These are phyloP conservation scores for Meganola albula DNA, from an alignment of 2,888 invertebrate species.

Conservation along the genomic window DNA sequence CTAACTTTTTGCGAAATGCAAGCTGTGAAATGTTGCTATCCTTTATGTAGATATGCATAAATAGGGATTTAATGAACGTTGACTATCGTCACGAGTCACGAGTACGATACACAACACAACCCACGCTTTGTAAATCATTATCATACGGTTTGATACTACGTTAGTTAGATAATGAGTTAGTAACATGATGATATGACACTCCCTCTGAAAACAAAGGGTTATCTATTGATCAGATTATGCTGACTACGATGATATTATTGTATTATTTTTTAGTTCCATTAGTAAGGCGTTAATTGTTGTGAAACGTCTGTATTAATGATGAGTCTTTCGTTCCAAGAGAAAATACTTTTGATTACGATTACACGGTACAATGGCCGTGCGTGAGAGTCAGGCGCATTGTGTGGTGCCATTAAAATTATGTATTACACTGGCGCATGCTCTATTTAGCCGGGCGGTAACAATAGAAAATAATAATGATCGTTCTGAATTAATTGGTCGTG, in stretches of 20 bases:
- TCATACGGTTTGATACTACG: no score
- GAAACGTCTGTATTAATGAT: constrained; percentile 49
- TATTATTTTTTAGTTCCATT: constrained; percentile 22
- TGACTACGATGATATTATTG: no score
- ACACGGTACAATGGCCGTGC: constrained; percentile 59
- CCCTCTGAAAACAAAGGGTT: constrained; percentile 16
- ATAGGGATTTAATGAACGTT: no score
- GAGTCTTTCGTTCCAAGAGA: constrained; percentile 52
- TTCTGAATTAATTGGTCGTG: constrained; percentile 61
- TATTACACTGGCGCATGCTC: constrained; percentile 64
- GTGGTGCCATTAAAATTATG: constrained; percentile 62
- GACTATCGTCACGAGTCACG: no score
- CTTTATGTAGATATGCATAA: no score
- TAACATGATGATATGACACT: no score
- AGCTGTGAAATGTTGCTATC: no score
- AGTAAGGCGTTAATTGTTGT: constrained; percentile 44
- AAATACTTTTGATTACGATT: constrained; percentile 64
- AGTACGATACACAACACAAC: no score
- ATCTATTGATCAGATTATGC: constrained; percentile 17
- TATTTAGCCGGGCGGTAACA: constrained; percentile 64
- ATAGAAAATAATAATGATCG: constrained; percentile 69
- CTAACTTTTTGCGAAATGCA: no score
- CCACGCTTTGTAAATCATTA: no score
- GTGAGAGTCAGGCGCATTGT: constrained; percentile 61
- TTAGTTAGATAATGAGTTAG: no score